Evolutionary conservation across 2,888 invertebrate genomes (phyloP), one percentile per base, ranked within the genome.

Genomic region (Scaptomyza parva): DNA sequence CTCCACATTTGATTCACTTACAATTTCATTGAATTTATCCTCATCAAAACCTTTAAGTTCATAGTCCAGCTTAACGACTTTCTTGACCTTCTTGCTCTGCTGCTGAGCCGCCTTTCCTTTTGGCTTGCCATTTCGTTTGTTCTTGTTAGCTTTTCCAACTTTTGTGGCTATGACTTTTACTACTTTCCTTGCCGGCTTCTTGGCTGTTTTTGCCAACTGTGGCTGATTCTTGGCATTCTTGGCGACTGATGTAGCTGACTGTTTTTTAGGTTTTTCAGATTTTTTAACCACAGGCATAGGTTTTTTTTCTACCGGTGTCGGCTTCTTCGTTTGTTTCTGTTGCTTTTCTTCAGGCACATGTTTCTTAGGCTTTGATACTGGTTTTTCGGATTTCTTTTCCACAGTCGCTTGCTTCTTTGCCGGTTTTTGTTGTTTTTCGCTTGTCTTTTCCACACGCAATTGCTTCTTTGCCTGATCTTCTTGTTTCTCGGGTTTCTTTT

Each of bases 21-120:
- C 73, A 39, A 90, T 88, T 1, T 75, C 51, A 12, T 82, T 64
- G 41, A 90, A 91, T 44, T 78, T 76, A 0, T 85, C 76, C 37
- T 90, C 89, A 62, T 91, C 88, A 14, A 89, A 91, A 3, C 86
- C 65, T 28, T 82, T 60, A 0, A 88, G 48, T 26, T 89, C 88
- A 18, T 65, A 86, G 7, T 67, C 28, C 17, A 80, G 33, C 12
- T 66, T 61, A 2, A 66, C 28, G 1, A 52, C 39, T 20, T 41
- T 67, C 24, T 65, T 58, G 22, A 47, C 24, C 44, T 73, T 70
- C 48, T 58, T 37, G 37, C 17, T 69, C 33, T 28, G 14, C 9
- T 63, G 40, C n/a, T 58, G 53, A 0, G 18, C 3, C 40, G 9
- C 35, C 18, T 8, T 57, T 37, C 5, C 18, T 3, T 47, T 65